Evolutionary conservation across 2,797 vertebrate species (phyloP).

Genomic region (Siniperca scherzeri): DNA sequence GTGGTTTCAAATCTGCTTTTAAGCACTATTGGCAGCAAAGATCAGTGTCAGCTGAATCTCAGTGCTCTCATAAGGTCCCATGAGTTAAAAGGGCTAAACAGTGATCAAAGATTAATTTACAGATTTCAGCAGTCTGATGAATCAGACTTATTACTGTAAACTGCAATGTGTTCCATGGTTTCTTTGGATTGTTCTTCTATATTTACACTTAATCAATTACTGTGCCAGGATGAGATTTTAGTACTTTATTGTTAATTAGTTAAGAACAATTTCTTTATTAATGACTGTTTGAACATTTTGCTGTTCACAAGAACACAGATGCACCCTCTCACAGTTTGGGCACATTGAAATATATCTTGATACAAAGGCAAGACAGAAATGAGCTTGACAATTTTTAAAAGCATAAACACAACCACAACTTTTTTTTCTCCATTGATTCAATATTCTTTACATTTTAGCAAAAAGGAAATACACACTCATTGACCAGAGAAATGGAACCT

Average conservation of each 20-base stretch:
- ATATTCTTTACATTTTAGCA: neutral
- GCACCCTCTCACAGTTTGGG: constrained; percentile 38
- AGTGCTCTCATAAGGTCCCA: neutral
- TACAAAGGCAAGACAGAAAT: constrained; percentile 58
- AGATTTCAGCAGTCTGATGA: neutral
- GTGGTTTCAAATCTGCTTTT: neutral
- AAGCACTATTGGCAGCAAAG: neutral
- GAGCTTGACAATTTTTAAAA: constrained; percentile 40
- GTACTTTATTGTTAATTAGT: constrained; percentile 38
- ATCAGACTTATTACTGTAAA: neutral
- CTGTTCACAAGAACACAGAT: constrained; percentile 55
- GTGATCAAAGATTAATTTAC: neutral
- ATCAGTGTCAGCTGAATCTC: neutral
- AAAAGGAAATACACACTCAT: constrained; percentile 12
- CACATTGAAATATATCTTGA: constrained; percentile 50
- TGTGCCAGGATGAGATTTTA: constrained; percentile 1
- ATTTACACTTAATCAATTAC: neutral
- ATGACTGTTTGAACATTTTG: constrained; percentile 50
- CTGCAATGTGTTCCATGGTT: neutral
- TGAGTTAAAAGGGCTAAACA: neutral
- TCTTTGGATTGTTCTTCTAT: neutral
- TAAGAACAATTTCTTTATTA: constrained; percentile 57
- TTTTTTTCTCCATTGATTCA: constrained; percentile 3
- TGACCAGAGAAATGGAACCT: constrained; percentile 28
- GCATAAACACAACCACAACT: constrained; percentile 29